Percentiles rank a stretch among this genome's conserved stretches.
phyloP scores from a whole-genome alignment of 2,797 vertebrate genomes.

The Bovichtus diacanthus region DNA sequence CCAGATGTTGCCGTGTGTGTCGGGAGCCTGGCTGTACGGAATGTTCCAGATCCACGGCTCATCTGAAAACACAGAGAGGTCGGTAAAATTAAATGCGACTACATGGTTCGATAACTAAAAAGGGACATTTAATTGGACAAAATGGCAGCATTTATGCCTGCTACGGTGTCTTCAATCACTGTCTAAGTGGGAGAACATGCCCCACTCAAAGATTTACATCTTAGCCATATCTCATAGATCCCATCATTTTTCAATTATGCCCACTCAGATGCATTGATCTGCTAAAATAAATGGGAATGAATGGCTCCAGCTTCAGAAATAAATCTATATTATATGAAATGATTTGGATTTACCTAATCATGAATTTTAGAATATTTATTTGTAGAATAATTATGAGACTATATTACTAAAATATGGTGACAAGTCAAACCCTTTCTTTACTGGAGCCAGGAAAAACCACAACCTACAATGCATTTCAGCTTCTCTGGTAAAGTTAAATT shows the following conservation, averaged over 20 bases:
- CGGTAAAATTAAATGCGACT: background rate
- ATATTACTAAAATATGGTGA: background rate
- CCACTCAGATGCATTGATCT: background rate
- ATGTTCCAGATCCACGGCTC: slow-evolving; percentile 98
- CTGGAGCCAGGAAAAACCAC: background rate
- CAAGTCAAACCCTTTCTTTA: too few relatives aligned
- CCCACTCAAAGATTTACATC: background rate
- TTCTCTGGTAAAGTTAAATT: background rate
- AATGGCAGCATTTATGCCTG: background rate
- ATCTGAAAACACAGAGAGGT: slow-evolving; percentile 82
- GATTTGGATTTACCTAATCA: background rate
- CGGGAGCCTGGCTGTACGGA: slow-evolving; percentile 90
- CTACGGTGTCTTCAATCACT: background rate
- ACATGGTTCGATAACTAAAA: background rate
- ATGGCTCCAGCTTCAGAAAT: background rate
- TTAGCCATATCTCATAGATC: background rate
- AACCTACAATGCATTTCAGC: background rate
- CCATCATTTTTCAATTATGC: background rate
- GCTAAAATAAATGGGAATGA: background rate
- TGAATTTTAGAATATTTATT: background rate
- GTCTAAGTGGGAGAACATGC: background rate
- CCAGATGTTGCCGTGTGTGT: slow-evolving; percentile 97
- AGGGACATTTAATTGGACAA: background rate
- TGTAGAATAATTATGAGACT: background rate
- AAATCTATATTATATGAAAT: background rate